These are phyloP conservation scores for Polymixis lichenea DNA, from an alignment of 2,888 invertebrate species.

Conservation along the genomic window DNA sequence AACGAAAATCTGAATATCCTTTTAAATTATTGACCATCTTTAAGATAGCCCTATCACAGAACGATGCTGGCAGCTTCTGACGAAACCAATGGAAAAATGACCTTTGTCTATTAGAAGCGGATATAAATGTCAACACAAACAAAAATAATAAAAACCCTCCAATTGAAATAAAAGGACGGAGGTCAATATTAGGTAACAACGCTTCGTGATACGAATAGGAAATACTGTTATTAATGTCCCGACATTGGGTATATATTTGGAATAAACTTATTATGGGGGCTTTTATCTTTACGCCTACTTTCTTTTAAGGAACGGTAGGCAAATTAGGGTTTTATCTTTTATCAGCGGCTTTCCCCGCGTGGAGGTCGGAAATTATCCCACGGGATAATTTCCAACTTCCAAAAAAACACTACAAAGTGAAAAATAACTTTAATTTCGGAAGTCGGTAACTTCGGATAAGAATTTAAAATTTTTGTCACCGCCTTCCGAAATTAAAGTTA, in stretches of 20 bases:
- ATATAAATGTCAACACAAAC: slow-evolving; percentile 17
- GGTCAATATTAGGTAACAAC: slow-evolving; percentile 23
- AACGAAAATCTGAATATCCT: no score
- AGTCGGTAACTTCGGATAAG: no score
- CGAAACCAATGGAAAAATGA: neutral
- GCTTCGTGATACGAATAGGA: slow-evolving; percentile 51
- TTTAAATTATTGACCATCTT: no score
- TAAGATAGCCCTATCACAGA: no score
- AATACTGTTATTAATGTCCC: slow-evolving; percentile 47
- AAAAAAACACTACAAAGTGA: no score
- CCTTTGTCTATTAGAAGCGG: neutral
- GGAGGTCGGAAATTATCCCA: no score
- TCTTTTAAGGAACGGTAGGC: neutral
- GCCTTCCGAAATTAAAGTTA: no score
- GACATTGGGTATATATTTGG: slow-evolving; percentile 34
- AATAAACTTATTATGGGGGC: neutral
- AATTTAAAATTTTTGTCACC: no score
- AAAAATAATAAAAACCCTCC: slow-evolving; percentile 11
- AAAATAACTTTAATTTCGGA: no score
- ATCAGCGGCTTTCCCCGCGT: no score
- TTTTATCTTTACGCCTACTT: slow-evolving; percentile 29
- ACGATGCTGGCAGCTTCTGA: neutral
- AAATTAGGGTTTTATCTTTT: no score
- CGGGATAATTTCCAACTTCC: no score
- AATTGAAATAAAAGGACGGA: slow-evolving; percentile 37